Percentiles rank a stretch among this genome's conserved stretches.
These are phyloP conservation scores for Colaptes auratus DNA, from an alignment of 2,113 vertebrate genomes.

Conservation along the genomic window DNA sequence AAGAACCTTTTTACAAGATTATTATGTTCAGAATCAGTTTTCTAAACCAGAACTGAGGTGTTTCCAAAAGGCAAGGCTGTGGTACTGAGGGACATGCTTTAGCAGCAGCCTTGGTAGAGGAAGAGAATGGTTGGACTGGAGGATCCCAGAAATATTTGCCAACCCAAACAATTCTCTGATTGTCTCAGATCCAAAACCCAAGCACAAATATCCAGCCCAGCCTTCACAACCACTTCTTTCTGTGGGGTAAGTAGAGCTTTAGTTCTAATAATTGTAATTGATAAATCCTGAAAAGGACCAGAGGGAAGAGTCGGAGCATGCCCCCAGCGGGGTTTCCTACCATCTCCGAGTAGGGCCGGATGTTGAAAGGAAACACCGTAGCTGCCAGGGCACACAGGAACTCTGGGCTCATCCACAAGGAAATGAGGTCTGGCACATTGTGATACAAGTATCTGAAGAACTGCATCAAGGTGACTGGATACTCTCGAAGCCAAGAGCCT, in stretches of 20 bases:
- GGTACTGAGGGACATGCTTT: too few species aligned
- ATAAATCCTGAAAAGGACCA: not conserved
- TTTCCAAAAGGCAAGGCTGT: too few species aligned
- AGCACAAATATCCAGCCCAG: not conserved
- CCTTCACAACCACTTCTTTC: not conserved
- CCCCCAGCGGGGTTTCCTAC: conserved; percentile 65
- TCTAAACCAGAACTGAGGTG: too few species aligned
- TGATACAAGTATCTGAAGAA: conserved; percentile 98
- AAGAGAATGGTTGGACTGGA: too few species aligned
- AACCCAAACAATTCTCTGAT: too few species aligned
- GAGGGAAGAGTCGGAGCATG: not conserved
- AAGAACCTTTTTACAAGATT: not conserved
- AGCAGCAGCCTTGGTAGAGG: too few species aligned
- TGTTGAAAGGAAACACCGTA: conserved; percentile 96
- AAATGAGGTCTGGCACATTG: conserved; percentile 91
- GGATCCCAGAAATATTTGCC: too few species aligned
- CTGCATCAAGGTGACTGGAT: conserved; percentile 98
- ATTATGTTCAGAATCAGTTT: not conserved
- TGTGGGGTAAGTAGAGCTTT: not conserved
- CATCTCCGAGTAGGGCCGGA: conserved; percentile 97
- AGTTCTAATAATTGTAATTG: not conserved
- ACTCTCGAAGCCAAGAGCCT: conserved; percentile 97
- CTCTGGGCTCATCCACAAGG: conserved; percentile 95
- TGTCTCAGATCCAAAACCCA: not conserved
- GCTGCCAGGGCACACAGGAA: conserved; percentile 95